A percentile compares a stretch with the other conserved stretches of the same genome.
Evolutionary conservation across 2,113 vertebrate species (phyloP).

Genomic region (Brachirus orientalis): DNA sequence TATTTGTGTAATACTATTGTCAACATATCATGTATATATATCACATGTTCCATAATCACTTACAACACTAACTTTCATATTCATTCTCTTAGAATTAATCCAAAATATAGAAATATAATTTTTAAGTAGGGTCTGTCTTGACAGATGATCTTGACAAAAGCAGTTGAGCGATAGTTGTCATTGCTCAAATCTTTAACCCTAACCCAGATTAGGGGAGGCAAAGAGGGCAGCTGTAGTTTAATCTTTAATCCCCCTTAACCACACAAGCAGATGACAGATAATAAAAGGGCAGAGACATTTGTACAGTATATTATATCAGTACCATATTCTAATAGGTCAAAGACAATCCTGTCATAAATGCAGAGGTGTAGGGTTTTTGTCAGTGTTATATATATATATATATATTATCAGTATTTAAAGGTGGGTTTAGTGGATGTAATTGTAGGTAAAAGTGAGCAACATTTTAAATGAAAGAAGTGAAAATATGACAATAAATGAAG

Average conservation of each 20-base stretch:
- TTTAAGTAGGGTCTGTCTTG: neutral
- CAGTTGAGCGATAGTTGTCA: conserved; percentile 12
- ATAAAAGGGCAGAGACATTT: conserved; percentile 4
- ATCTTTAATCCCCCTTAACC: conserved; percentile 59
- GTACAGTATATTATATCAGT: neutral
- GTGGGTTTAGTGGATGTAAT: neutral
- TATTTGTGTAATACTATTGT: too few relatives aligned
- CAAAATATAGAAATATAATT: too few relatives aligned
- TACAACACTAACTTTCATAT: too few relatives aligned
- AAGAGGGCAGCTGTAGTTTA: conserved; percentile 34
- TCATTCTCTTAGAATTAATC: too few relatives aligned
- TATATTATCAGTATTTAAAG: neutral
- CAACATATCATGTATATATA: too few relatives aligned
- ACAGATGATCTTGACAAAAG: conserved; percentile 19
- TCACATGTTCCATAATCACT: too few relatives aligned
- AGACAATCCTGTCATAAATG: neutral
- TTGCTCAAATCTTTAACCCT: conserved; percentile 38
- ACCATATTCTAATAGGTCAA: neutral
- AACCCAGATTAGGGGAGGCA: conserved; percentile 30
- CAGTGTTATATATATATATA: too few relatives aligned
- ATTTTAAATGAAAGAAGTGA: neutral
- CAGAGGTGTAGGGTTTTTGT: neutral
- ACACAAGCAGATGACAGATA: conserved; percentile 16
- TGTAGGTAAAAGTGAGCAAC: neutral
- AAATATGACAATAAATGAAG: neutral